Base-by-base conservation (phyloP, 2,113 vertebrate species). In the Hiodon alosoides region DNA sequence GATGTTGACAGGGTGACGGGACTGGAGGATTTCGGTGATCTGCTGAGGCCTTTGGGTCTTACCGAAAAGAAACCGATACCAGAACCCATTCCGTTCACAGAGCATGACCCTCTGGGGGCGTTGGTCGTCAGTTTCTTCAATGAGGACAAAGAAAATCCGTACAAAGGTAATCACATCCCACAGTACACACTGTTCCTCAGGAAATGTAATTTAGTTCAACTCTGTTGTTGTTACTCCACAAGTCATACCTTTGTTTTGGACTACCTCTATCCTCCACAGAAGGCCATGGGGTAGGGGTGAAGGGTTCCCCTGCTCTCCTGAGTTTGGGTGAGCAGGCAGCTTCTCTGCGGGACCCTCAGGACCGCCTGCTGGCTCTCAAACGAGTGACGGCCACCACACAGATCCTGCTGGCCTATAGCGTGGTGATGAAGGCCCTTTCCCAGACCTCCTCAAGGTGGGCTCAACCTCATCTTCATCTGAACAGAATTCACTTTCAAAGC, bases 371-470 rank as follows among this genome's bases (percentile, higher is more conserved):
- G 80, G 91, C 92, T 69, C 78, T 93, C 50, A 87, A 86, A 67
- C 82, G 91, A 71, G 86, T 93, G 65, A 91, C 90, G 4, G 85
- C 86, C 74, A 91, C 91, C 0, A 88, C 91, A 3, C 91, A 91
- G 87, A 90, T 92, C 60, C 83, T 93, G 78, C 82, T 93, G n/a
- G 91, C 90, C 2, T 92, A 92, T 79, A 90, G 85, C 83, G 90
- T 93, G 80, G 90, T 93, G 83, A 91, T 93, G 85, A 90, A 85
- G 71, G 90, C 89, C 3, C 84, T 93, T 55, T 91, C 91, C 71
- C 88, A 90, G 73, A 90, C 88, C 16, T 87, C 90, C 14, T 89
- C 88, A 13, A 90, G 89, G 92, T 92, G 72, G 31, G 31, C 31
- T 31, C 61, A 7, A 17, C 47, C 46, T 53, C 2, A 71, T 47